Evolutionary conservation across 2,797 vertebrate species (phyloP).

Genomic region (Dermochelys coriacea): DNA sequence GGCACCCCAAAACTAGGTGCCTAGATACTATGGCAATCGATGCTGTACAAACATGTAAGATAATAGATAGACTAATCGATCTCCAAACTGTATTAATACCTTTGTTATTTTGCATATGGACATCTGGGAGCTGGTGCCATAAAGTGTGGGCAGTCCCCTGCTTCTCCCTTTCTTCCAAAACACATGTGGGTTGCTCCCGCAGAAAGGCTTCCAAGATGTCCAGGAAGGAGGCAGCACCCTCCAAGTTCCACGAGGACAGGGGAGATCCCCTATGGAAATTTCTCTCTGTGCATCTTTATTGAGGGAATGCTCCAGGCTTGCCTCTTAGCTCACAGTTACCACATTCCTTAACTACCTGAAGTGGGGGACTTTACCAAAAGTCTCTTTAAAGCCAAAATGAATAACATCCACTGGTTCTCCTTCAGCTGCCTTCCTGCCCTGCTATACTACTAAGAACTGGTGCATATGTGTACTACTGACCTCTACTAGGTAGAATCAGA

Average conservation of each 20-base stretch:
- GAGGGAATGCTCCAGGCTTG: not conserved
- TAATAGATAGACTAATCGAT: not conserved
- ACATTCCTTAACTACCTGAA: slow-evolving; percentile 52
- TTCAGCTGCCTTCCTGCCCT: not conserved
- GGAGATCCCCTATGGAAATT: not conserved
- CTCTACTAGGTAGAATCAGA: not conserved
- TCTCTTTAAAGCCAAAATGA: slow-evolving; percentile 74
- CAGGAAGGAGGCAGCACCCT: not conserved
- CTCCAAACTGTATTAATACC: not conserved
- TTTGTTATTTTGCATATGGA: not conserved
- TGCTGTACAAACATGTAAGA: not conserved
- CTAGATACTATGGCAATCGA: not conserved
- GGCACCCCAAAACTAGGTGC: not conserved
- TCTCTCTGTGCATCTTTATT: not conserved
- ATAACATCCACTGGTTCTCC: slow-evolving; percentile 58
- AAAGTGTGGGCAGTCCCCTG: not conserved
- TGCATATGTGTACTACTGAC: too few relatives aligned
- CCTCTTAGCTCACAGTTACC: slow-evolving; percentile 53
- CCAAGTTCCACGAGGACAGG: not conserved
- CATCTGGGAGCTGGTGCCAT: not conserved
- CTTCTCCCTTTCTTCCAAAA: not conserved
- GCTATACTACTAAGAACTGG: not conserved
- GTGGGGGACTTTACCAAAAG: slow-evolving; percentile 42
- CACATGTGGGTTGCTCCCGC: not conserved
- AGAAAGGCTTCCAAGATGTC: not conserved